Percentiles rank a stretch among this genome's conserved stretches.
These are phyloP conservation scores for Enteromius fasciolatus DNA, from an alignment of 2,797 vertebrate species.

Conservation along the genomic window DNA sequence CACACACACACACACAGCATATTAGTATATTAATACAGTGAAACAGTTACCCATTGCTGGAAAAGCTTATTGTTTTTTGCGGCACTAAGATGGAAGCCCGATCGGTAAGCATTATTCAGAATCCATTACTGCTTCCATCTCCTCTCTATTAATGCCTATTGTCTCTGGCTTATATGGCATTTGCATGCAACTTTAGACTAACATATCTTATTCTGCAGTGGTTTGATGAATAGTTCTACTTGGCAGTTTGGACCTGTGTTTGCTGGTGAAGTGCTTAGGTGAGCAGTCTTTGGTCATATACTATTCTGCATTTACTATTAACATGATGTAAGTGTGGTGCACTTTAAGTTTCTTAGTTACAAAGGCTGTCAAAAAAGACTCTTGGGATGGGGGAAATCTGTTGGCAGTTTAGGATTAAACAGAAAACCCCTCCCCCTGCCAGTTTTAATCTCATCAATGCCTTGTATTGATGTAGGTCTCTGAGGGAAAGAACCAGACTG, in stretches of 20 bases:
- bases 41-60: background rate
- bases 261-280: slow-evolving; percentile 31
- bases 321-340: slow-evolving; percentile 8
- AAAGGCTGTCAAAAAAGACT: slow-evolving; percentile 13
- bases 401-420: slow-evolving; percentile 33
- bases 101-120: slow-evolving; percentile 5
- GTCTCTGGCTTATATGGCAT: slow-evolving; percentile 9
- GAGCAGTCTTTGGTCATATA: slow-evolving; percentile 11
- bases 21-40: background rate
- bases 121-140: slow-evolving; percentile 24
- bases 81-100: background rate
- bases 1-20: background rate
- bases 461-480: slow-evolving; percentile 15
- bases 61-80: slow-evolving; percentile 8
- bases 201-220: background rate
- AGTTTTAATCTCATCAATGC: slow-evolving; percentile 10
- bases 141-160: slow-evolving; percentile 20
- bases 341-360: slow-evolving; percentile 7
- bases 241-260: background rate
- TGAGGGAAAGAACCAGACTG: background rate
- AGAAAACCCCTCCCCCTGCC: background rate
- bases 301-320: slow-evolving; percentile 6
- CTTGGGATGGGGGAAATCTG: background rate
- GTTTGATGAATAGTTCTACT: background rate
- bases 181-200: background rate